Base-by-base conservation (phyloP, 2,888 invertebrate genomes). In the Hanleya hanleyi region DNA sequence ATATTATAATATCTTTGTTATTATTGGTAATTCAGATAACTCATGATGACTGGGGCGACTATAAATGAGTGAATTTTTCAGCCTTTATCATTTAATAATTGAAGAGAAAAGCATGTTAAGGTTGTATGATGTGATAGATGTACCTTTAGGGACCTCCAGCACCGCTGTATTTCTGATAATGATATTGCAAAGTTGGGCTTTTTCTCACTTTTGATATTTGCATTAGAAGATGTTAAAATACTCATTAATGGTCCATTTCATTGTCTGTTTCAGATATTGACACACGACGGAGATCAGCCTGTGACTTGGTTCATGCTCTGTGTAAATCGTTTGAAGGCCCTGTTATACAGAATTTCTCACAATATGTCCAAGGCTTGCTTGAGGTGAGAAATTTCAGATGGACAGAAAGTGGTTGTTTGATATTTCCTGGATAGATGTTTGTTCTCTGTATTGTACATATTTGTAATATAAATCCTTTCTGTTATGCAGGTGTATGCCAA, bases 231-330 rank as follows among this genome's bases (percentile, higher is more conserved):
- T 9, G 41, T 41, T 41, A 41, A 41, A 41, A 41, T 12, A 41
- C 41, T 41, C 41, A 41, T 12, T 18, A 41, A 41, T 41, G 9
- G 9, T 41, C 41, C 64, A 12, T 26, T n/a, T n/a, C n/a, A n/a
- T n/a, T n/a, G n/a, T n/a, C 29, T 61, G 67, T 67, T 68, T 78
- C 87, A 9, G 99, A 99, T 91, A 95, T 98, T 76, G 98, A 98
- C 90, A 99, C 99, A 0, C 92, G 99, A 67, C 93, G 99, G 33
- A 93, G 99, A 77, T 96, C 99, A 33, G 98, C 99, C 62, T 98
- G 98, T 91, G 99, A 99, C 92, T 93, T 99, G 70, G 98, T 99
- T 32, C 95, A 96, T 88, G 95, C 97, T 0, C 92, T 99, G 1
- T 96, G 96, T 32, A 93, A 94, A 82, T 95, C 95, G 37, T 90